These are phyloP conservation scores for Grantiella picta DNA, from an alignment of 2,113 vertebrate genomes.

Conservation along the genomic window DNA sequence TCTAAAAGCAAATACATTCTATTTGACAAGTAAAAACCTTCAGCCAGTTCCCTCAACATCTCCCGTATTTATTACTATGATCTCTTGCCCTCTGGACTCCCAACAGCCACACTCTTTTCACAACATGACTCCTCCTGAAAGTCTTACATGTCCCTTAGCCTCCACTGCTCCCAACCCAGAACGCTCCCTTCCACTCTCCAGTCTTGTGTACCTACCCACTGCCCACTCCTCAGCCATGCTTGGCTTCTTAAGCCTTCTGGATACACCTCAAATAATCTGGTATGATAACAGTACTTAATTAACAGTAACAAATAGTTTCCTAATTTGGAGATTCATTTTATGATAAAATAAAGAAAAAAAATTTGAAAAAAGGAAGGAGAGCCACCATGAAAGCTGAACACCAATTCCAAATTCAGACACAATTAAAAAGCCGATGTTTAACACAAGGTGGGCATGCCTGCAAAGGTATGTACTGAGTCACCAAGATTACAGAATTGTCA, in stretches of 20 bases:
- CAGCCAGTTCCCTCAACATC: neutral
- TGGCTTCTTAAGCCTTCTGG: neutral
- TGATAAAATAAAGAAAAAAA: neutral
- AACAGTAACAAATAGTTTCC: neutral
- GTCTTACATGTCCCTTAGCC: neutral
- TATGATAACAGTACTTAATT: neutral
- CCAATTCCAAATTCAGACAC: neutral
- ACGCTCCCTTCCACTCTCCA: neutral
- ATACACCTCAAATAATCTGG: neutral
- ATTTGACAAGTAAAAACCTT: neutral
- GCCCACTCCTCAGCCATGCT: neutral
- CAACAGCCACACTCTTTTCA: neutral
- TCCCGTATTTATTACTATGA: neutral
- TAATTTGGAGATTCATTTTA: neutral
- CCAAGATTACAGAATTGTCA: neutral
- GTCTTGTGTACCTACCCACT: neutral
- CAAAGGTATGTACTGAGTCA: neutral
- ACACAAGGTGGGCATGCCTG: neutral
- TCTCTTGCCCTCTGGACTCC: neutral
- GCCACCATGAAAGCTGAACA: neutral
- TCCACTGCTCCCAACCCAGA: neutral
- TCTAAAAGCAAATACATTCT: neutral
- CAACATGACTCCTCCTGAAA: neutral
- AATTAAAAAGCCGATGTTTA: neutral
- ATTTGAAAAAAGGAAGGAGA: neutral